Evolutionary conservation across 1,140 invertebrate species (phyloP).

Genomic region (Helicoverpa armigera): DNA sequence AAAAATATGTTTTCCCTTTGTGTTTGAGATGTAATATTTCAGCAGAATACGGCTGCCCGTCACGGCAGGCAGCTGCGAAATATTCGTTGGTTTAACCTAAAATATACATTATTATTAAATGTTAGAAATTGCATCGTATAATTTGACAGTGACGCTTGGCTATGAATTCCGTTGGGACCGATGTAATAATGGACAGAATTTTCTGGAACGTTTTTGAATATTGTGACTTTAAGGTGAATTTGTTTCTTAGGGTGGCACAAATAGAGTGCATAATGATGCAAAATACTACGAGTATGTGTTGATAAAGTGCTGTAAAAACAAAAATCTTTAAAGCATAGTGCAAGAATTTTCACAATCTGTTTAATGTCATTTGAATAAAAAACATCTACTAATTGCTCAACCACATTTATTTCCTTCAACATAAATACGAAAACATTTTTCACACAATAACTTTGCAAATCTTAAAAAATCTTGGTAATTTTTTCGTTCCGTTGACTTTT

Average conservation of each 20-base stretch:
- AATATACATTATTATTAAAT: constrained; percentile 53
- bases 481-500: constrained; percentile 54
- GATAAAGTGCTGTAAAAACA: too few species aligned
- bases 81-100: constrained; percentile 47
- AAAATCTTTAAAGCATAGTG: too few species aligned
- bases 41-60: constrained; percentile 43
- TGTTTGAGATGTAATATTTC: constrained; percentile 61
- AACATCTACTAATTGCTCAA: too few species aligned
- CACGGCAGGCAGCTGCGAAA: constrained; percentile 27
- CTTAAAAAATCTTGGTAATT: neutral
- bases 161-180: constrained; percentile 30
- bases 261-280: neutral
- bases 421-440: neutral
- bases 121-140: constrained; percentile 48
- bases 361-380: too few species aligned
- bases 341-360: too few species aligned
- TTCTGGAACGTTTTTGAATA: constrained; percentile 29
- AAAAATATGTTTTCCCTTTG: constrained; percentile 62
- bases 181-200: constrained; percentile 34
- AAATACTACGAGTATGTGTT: too few species aligned
- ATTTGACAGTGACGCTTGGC: constrained; percentile 42
- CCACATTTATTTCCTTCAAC: too few species aligned
- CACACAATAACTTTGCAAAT: neutral
- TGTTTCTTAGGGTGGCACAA: neutral
- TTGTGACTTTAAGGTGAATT: neutral